A percentile compares a stretch with the other conserved stretches of the same genome.
These are phyloP conservation scores for Microtus pennsylvanicus DNA, from an alignment of 2,113 vertebrate genomes.

Conservation along the genomic window DNA sequence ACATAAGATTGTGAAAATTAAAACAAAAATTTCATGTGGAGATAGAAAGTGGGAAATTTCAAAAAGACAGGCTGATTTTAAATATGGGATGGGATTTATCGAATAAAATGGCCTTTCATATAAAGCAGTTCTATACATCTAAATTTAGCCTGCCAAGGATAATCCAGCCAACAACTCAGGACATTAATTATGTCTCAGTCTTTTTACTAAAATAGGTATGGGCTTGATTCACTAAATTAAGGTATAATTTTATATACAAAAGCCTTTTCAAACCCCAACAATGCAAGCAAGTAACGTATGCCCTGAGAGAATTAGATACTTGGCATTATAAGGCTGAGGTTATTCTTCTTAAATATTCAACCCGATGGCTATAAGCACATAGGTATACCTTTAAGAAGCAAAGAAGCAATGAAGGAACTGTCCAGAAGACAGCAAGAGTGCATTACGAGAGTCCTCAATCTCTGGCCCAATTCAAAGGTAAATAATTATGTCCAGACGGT, in stretches of 20 bases:
- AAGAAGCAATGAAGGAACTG: not conserved
- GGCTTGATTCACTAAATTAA: conserved; percentile 74
- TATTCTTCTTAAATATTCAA: conserved; percentile 39
- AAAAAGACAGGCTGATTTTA: conserved; percentile 19
- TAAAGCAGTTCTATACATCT: conserved; percentile 62
- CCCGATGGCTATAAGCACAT: not conserved
- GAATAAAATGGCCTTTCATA: conserved; percentile 52
- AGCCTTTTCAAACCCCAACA: conserved; percentile 66
- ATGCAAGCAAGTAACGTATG: conserved; percentile 35
- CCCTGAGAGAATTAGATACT: conserved; percentile 49
- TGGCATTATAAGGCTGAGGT: not conserved
- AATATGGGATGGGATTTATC: conserved; percentile 49
- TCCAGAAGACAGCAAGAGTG: not conserved
- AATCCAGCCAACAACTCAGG: conserved; percentile 59
- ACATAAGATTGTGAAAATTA: conserved; percentile 4
- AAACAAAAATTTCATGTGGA: conserved; percentile 2
- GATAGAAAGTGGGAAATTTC: not conserved
- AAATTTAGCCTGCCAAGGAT: conserved; percentile 65
- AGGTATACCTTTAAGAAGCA: not conserved
- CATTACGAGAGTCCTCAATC: not conserved
- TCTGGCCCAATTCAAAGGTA: conserved; percentile 1
- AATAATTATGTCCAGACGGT: not conserved
- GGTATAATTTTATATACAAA: conserved; percentile 73
- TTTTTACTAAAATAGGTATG: conserved; percentile 70
- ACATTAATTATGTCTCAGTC: conserved; percentile 70